A percentile compares a stretch with the other conserved stretches of the same genome.
Evolutionary conservation across 2,113 vertebrate genomes (phyloP).

Genomic region (Muscicapa adusta): DNA sequence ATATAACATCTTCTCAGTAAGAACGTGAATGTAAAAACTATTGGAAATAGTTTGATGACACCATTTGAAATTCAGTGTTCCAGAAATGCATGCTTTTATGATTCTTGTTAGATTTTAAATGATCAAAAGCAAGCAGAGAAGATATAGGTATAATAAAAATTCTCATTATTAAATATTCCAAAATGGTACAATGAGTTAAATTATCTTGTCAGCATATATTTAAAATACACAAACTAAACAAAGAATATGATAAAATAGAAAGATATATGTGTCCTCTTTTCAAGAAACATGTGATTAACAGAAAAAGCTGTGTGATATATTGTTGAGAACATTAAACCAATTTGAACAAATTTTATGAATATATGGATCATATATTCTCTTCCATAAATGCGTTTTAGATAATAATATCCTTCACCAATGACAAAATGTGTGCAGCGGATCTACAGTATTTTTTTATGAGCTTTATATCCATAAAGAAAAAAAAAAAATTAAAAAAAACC

Average conservation of each 20-base stretch:
- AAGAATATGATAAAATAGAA: not conserved
- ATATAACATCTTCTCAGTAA: not conserved
- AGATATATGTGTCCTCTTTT: not conserved
- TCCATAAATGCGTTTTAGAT: constrained; percentile 31
- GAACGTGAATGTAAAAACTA: not conserved
- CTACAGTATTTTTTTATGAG: constrained; percentile 2
- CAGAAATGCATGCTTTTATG: not conserved
- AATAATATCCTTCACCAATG: constrained; percentile 47
- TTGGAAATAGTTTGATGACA: not conserved
- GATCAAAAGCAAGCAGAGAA: not conserved
- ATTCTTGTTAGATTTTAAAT: not conserved
- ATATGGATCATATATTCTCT: constrained; percentile 39
- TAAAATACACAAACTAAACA: not conserved
- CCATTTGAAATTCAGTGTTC: not conserved
- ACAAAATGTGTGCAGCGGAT: constrained; percentile 35
- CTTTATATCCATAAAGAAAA: not conserved
- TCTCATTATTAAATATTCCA: not conserved
- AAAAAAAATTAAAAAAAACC: too few species aligned
- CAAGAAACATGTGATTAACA: constrained; percentile 9
- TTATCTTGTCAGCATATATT: not conserved
- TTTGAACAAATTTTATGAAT: constrained; percentile 48
- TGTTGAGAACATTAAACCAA: constrained; percentile 22
- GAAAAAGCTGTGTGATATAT: constrained; percentile 8
- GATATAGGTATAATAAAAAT: not conserved
- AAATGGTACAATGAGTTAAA: not conserved